phyloP scores from a whole-genome alignment of 2,888 invertebrate genomes.

The Laspeyria flexula region DNA sequence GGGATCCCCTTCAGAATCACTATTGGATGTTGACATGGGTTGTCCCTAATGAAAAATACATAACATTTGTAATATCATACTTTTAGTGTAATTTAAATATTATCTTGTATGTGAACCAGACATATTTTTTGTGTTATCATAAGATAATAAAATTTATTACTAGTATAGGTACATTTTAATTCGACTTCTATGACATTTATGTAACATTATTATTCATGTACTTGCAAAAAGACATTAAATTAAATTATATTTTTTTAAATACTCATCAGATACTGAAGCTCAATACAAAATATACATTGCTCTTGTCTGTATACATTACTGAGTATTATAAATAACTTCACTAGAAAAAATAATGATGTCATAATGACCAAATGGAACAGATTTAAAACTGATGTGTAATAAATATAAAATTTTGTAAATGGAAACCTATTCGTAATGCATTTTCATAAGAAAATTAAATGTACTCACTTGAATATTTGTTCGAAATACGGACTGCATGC shows the following conservation, averaged over 20 bases:
- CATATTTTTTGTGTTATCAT: constrained; percentile 53
- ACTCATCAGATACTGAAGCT: constrained; percentile 33
- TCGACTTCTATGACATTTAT: constrained; percentile 53
- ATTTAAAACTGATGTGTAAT: constrained; percentile 46
- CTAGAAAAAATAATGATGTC: constrained; percentile 77
- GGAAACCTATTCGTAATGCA: constrained; percentile 20
- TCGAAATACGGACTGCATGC: constrained; percentile 92
- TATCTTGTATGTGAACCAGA: constrained; percentile 48
- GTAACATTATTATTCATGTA: constrained; percentile 46
- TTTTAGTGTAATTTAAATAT: constrained; percentile 36
- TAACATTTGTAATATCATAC: constrained; percentile 22
- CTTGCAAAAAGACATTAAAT: constrained; percentile 11
- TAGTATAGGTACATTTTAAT: constrained; percentile 26
- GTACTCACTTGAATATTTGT: constrained; percentile 87
- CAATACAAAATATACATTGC: constrained; percentile 52
- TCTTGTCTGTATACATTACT: constrained; percentile 60
- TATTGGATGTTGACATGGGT: constrained; percentile 90
- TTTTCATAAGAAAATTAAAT: constrained; percentile 37
- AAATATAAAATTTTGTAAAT: constrained; percentile 35
- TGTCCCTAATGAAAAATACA: constrained; percentile 79
- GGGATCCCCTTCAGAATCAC: constrained; percentile 89
- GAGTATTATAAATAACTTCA: constrained; percentile 68
- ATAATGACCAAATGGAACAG: constrained; percentile 68
- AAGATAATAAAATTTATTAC: constrained; percentile 50
- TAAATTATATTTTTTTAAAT: constrained; percentile 30